Base-by-base conservation (phyloP, 2,797 vertebrate species). In the Adrianichthys oophorus region DNA sequence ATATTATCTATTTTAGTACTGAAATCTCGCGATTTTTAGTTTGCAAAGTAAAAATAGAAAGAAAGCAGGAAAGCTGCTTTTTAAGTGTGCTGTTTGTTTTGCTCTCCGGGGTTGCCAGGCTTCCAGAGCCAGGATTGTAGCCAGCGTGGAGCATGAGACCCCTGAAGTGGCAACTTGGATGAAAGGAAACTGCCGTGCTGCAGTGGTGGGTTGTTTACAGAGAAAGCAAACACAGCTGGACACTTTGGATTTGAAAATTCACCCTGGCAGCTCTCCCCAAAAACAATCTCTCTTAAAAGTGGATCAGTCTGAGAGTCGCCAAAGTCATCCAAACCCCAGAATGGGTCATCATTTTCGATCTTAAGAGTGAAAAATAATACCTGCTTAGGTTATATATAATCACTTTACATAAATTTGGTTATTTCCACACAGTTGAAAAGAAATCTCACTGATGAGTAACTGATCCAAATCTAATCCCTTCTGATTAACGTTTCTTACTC, bases 191-290 rank as follows among this genome's bases (percentile, higher is more conserved):
- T 4, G 68, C 65, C 68, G 48, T 66, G 63, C 18, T 50, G 62
- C 41, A 59, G 46, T 23, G 41, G 62, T 24, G 62, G 65, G 56
- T 59, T 42, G 46, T 50, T 67, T 17, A 15, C 47, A 52, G 66
- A 15, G 46, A 60, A 65, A 62, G 52, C 58, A 83, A 85, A 87
- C 82, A 81, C 76, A 86, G 80, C 80, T 75, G 74, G 78, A 81
- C 54, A 47, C 49, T 7, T 0, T 23, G 43, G 49, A 50, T 68
- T 86, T 80, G 78, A 83, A 89, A 84, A 85, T 81, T 79, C 76
- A 73, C 40, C 70, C 58, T 78, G 76, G 74, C 63, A 72, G 71
- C 46, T 78, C 19, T 13, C 48, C 56, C 2, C 59, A 69, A 81
- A 76, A 84, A 84, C 72, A 76, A 62, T 62, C 67, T 70, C 58